Evolutionary conservation across 1,140 invertebrate genomes (phyloP).

Genomic region (Eulimnadia texana): DNA sequence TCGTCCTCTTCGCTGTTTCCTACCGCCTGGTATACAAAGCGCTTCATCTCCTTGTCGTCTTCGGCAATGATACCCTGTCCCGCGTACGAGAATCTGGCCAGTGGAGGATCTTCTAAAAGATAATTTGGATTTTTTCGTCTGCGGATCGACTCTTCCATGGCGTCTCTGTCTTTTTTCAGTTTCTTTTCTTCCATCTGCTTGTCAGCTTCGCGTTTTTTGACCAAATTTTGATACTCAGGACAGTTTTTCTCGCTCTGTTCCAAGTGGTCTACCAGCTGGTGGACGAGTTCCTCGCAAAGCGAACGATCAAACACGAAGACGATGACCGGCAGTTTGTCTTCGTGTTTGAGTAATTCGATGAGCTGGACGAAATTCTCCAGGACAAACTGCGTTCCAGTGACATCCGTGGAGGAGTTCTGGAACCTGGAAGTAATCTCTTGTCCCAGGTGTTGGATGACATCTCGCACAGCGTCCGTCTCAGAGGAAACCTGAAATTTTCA

Average conservation of each 20-base stretch:
- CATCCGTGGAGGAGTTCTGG: no score
- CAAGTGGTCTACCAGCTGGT: background rate
- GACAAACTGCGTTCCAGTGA: no score
- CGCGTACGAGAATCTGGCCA: background rate
- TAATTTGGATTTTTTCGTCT: no score
- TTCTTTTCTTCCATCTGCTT: background rate
- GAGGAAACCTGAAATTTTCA: no score
- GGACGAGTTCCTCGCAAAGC: constrained; percentile 11
- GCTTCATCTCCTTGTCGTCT: background rate
- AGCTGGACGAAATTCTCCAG: constrained; percentile 7
- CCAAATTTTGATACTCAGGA: constrained; percentile 4
- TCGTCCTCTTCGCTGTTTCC: background rate
- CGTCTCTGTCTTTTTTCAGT: constrained; percentile 8
- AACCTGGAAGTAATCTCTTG: no score
- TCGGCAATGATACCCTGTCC: background rate
- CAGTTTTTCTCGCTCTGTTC: background rate
- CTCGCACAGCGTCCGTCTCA: no score
- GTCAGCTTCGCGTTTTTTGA: constrained; percentile 4
- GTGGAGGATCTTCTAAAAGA: background rate
- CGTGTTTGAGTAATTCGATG: constrained; percentile 14
- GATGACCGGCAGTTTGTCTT: constrained; percentile 20
- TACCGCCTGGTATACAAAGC: no score
- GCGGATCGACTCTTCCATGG: no score
- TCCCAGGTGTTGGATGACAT: no score
- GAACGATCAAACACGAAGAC: constrained; percentile 20